Base-by-base conservation (phyloP, 2,113 vertebrate species). In the Propithecus coquereli region DNA sequence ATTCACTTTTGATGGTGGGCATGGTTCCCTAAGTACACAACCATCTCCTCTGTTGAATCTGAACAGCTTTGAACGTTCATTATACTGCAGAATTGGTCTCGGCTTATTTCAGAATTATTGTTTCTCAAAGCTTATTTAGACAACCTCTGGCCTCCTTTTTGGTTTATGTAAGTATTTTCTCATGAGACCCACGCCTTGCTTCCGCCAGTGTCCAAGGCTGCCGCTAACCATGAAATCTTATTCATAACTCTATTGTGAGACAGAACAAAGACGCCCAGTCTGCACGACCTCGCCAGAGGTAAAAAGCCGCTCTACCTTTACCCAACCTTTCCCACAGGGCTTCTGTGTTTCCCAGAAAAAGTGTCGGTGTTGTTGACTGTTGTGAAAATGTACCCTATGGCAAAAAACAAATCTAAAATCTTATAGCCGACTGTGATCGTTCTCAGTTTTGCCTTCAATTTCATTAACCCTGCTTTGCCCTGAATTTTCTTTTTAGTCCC, bases 91-190 rank as follows among this genome's bases (percentile, higher is more conserved):
- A 95, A 52, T 6, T 45, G 57, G 90, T 43, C 54, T 91, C 63
- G 50, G 71, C n/a, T 57, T 96, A n/a, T 97, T 96, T 65, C 65
- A 73, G 94, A 70, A 88, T 37, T 89, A 89, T 80, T 84, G 23
- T 79, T 88, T 94, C 96, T 94, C 94, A 43, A 73, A 92, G 82
- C 85, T 66, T 94, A 40, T 96, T 98, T 97, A 87, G 63, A 93
- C 94, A 87, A 93, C 94, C 79, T 90, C 97, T n/a, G 94, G 27
- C 84, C 90, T 93, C 59, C 37, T 23, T 61, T 87, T 92, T 74
- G 10, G 70, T 77, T 97, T 90, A 50, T 79, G 83, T 84, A 81
- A 97, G 90, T 88, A 18, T 95, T 88, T 96, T 92, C 95, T 96
- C 85, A 57, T 5, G 85, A 88, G 83, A 54, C 54, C 30, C 34